Base-by-base conservation (phyloP, 2,113 vertebrate genomes). In the Alethe diademata region DNA sequence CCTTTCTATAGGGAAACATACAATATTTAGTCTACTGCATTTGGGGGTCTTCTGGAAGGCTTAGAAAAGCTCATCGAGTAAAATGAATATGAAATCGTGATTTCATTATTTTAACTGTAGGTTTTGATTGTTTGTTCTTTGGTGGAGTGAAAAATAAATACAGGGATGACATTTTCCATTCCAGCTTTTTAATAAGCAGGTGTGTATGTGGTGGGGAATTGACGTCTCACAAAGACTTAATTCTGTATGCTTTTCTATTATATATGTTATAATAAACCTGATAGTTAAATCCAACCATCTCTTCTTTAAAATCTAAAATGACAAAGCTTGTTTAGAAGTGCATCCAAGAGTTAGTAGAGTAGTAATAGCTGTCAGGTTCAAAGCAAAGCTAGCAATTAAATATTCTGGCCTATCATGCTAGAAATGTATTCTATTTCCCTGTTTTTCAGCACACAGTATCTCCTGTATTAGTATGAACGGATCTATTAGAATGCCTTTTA, bases 371-470 rank as follows among this genome's bases (percentile, higher is more conserved):
- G 94, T 91, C 71, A 82, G 26, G 58, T 94, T 94, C 89, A 87
- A 92, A 72, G 84, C 38, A 90, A 85, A 91, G 42, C 40, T 91
- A 36, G 38, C 73, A 87, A 95, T 94, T 94, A 87, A 87, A 58
- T 78, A n/a, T 78, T 74, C 61, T 79, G 65, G 20, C 45, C 38
- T 81, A 31, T 69, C 70, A 14, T 53, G 50, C 62, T 90, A 65
- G 67, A 66, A 93, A 73, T 54, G 18, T 42, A 42, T 65, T 92
- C 2, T 69, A 61, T 78, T 91, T 72, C 26, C 14, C 51, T 17
- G 53, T 71, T 91, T 91, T 89, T 67, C 36, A 69, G 31, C 42
- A 60, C 35, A 19, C n/a, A 11, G 23, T 42, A 35, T 66, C 48
- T 91, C 15, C 20, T 91, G 19, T 69, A 31, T 54, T 90, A 54